These are phyloP conservation scores for Mycteria americana DNA, from an alignment of 2,797 vertebrate genomes.

Conservation along the genomic window DNA sequence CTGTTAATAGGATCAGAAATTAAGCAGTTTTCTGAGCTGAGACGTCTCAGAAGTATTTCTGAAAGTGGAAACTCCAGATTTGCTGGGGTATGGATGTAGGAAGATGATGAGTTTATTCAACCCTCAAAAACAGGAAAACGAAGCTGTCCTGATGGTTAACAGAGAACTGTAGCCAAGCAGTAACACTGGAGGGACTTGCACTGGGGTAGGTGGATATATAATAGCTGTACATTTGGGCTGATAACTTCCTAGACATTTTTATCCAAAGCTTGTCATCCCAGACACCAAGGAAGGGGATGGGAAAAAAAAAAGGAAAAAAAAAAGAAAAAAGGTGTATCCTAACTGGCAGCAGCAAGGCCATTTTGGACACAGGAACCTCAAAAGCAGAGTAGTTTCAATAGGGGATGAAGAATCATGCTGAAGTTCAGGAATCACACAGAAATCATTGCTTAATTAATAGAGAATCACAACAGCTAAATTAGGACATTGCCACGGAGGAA, in stretches of 20 bases:
- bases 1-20: neutral
- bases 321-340: neutral
- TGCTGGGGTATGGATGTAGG: neutral
- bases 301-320: accelerated
- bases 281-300: neutral
- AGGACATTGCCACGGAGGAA: neutral
- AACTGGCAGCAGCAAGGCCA: neutral
- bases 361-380: neutral
- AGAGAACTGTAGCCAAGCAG: neutral
- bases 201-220: neutral
- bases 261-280: neutral
- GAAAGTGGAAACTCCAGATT: neutral
- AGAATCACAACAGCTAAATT: neutral
- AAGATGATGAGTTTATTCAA: neutral
- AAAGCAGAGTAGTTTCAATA: neutral
- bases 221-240: neutral
- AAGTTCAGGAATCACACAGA: neutral
- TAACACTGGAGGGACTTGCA: neutral
- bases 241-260: neutral
- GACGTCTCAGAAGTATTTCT: neutral
- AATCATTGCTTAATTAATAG: neutral
- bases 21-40: neutral
- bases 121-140: neutral
- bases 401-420: neutral
- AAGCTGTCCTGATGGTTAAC: neutral